Conservation (phyloP, 1,140 invertebrate genomes). For the Aphelinus atriplicis region DNA sequence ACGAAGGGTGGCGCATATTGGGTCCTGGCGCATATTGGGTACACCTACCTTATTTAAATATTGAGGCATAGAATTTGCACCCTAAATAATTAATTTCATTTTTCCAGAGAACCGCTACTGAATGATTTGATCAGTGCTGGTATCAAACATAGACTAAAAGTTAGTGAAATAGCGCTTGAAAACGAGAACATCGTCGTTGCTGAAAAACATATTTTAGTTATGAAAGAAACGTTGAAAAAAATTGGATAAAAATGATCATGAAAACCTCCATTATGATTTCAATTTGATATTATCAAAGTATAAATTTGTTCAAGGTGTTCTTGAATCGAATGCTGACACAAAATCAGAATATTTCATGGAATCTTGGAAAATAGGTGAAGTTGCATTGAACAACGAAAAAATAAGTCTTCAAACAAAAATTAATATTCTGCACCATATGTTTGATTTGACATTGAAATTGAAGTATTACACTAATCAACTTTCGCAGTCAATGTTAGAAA, state of each 20-base stretch:
- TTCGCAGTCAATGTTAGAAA: neutral
- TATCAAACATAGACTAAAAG: neutral
- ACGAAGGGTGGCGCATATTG: too few relatives aligned
- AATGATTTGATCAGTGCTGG: neutral
- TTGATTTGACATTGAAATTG: neutral
- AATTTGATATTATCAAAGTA: neutral
- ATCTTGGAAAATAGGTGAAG: neutral
- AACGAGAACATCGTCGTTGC: neutral
- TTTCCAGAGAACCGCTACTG: neutral
- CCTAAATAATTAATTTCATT: too few relatives aligned
- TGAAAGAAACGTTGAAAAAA: neutral
- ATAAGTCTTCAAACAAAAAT: neutral
- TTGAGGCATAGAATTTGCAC: too few relatives aligned
- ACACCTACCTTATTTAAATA: too few relatives aligned
- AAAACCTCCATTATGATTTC: neutral
- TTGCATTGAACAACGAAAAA: neutral
- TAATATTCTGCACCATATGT: conserved; percentile 4
- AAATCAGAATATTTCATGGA: neutral
- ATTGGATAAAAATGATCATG: neutral
- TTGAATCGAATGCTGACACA: neutral
- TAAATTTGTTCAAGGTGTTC: conserved; percentile 3
- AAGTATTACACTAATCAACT: neutral
- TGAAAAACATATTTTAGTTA: neutral
- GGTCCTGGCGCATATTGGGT: too few relatives aligned
- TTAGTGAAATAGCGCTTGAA: neutral